phyloP scores from a whole-genome alignment of 2,113 vertebrate species.

The Recurvirostra avosetta region DNA sequence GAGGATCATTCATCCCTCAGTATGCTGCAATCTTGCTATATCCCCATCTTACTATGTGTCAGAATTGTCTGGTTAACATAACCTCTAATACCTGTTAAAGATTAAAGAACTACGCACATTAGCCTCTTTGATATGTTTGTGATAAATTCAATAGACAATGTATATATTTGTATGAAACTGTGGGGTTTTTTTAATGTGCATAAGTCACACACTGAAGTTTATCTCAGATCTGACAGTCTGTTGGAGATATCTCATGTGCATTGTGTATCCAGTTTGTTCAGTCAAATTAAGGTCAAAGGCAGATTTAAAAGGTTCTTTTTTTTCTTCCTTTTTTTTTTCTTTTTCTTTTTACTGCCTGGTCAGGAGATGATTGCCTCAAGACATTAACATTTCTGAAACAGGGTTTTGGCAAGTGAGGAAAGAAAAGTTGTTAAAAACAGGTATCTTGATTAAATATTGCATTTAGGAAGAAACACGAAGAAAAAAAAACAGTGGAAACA shows the following conservation, averaged over 20 bases:
- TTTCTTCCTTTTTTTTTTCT: fast-evolving
- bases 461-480: neutral
- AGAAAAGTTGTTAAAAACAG: neutral
- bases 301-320: neutral
- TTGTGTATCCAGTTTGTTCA: neutral
- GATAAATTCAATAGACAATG: neutral
- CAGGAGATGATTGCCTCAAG: neutral
- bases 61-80: neutral
- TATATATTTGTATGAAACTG: neutral
- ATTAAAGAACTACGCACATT: neutral
- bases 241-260: neutral
- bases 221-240: neutral
- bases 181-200: neutral
- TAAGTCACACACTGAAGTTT: neutral
- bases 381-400: neutral
- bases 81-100: neutral
- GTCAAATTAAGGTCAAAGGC: neutral
- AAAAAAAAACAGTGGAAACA: neutral
- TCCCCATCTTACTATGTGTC: neutral
- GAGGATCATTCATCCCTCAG: neutral
- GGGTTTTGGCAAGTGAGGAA: neutral
- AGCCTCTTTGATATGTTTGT: neutral
- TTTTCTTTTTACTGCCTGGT: neutral
- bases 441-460: neutral
- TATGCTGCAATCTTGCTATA: neutral